phyloP scores from a whole-genome alignment of 2,113 vertebrate genomes.

The Vulpes vulpes region DNA sequence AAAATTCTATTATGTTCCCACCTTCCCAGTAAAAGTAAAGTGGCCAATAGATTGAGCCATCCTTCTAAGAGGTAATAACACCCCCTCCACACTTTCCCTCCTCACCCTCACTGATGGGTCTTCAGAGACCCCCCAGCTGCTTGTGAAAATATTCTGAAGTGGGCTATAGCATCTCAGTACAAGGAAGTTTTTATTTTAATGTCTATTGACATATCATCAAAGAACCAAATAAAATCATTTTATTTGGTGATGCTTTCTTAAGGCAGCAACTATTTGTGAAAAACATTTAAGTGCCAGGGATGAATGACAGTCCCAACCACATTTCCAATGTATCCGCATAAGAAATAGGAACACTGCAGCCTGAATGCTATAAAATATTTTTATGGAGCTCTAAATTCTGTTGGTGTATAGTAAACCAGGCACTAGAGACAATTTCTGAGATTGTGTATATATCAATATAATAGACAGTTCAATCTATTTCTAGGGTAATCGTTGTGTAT shows the following conservation, averaged over 20 bases:
- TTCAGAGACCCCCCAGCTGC: slow-evolving; percentile 1
- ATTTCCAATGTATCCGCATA: slow-evolving; percentile 59
- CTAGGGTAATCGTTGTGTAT: slow-evolving; percentile 78
- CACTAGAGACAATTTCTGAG: slow-evolving; percentile 82
- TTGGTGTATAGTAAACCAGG: slow-evolving; percentile 75
- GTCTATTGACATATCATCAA: slow-evolving; percentile 66
- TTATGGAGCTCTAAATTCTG: slow-evolving; percentile 81
- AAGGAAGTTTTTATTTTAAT: slow-evolving; percentile 67
- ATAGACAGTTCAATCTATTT: slow-evolving; percentile 83
- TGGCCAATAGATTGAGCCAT: neutral
- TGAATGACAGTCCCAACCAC: slow-evolving; percentile 76
- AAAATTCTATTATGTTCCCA: neutral
- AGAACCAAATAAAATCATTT: slow-evolving; percentile 75
- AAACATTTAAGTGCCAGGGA: slow-evolving; percentile 69
- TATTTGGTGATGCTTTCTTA: slow-evolving; percentile 70
- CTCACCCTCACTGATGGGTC: neutral
- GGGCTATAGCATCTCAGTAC: neutral
- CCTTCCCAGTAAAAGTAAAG: slow-evolving; percentile 18
- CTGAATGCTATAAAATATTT: slow-evolving; percentile 77
- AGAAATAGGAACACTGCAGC: slow-evolving; percentile 71
- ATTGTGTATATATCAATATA: slow-evolving; percentile 81
- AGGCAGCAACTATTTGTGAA: slow-evolving; percentile 72
- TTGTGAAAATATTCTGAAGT: neutral
- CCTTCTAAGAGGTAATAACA: neutral
- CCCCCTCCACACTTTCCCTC: neutral